phyloP scores from a whole-genome alignment of 2,888 invertebrate genomes.

The Harpalus rubripes region DNA sequence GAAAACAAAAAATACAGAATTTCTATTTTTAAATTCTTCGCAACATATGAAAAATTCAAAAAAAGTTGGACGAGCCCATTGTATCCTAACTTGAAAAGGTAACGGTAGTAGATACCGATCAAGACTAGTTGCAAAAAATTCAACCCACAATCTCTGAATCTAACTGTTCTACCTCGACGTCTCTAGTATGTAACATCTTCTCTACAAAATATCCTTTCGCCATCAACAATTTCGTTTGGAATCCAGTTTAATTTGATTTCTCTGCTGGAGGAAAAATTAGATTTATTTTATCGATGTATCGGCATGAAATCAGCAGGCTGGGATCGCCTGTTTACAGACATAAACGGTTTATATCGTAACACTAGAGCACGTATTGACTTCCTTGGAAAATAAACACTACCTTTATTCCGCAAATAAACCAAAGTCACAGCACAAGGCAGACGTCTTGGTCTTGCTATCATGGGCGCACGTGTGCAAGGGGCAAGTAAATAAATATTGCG shows the following conservation, averaged over 20 bases:
- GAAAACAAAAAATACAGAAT: too few species aligned
- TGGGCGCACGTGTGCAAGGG: not conserved
- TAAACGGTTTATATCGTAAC: slow-evolving; percentile 52
- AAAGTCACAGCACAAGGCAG: slow-evolving; percentile 1
- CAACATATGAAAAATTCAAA: too few species aligned
- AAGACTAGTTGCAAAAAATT: too few species aligned
- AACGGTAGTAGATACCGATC: too few species aligned
- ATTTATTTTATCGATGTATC: slow-evolving; percentile 55
- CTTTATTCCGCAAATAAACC: slow-evolving; percentile 55
- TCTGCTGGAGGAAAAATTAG: slow-evolving; percentile 38
- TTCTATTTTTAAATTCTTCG: too few species aligned
- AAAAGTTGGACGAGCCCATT: too few species aligned
- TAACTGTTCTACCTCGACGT: too few species aligned
- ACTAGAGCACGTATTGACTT: slow-evolving; percentile 47
- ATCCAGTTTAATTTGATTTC: slow-evolving; percentile 41
- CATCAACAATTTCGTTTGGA: not conserved
- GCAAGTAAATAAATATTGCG: slow-evolving; percentile 29
- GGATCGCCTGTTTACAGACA: slow-evolving; percentile 54
- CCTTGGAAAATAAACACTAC: slow-evolving; percentile 52
- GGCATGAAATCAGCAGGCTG: slow-evolving; percentile 40
- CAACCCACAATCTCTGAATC: too few species aligned
- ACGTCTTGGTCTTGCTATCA: slow-evolving; percentile 12
- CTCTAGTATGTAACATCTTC: too few species aligned
- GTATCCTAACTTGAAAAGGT: too few species aligned
- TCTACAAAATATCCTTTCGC: too few species aligned